Percentiles rank a stretch among this genome's conserved stretches.
phyloP scores from a whole-genome alignment of 2,113 vertebrate species.

The Notarius quadriscutis region DNA sequence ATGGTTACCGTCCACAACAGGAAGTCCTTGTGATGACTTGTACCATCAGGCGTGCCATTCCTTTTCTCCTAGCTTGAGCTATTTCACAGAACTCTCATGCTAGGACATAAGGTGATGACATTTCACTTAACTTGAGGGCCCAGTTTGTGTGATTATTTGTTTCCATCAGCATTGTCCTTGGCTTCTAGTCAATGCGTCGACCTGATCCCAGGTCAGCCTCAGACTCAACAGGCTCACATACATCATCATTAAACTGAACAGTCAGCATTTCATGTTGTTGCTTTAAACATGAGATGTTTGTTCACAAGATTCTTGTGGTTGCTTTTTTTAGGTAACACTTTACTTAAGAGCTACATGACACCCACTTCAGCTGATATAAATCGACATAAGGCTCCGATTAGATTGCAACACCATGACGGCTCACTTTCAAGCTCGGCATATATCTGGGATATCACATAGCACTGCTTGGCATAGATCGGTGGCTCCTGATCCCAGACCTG shows the following conservation, averaged over 20 bases:
- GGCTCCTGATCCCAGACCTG: not conserved
- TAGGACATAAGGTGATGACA: slow-evolving; percentile 8
- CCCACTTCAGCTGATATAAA: not conserved
- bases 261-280: not conserved
- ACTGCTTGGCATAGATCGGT: not conserved
- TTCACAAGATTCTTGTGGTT: not conserved
- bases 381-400: too few relatives aligned
- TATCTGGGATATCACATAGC: not conserved
- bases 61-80: not conserved
- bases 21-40: slow-evolving; percentile 33
- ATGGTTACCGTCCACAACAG: slow-evolving; percentile 12
- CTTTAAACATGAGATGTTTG: not conserved
- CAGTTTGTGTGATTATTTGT: not conserved
- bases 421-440: not conserved
- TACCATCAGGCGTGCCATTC: slow-evolving; percentile 16
- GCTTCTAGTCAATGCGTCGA: not conserved
- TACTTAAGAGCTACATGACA: not conserved
- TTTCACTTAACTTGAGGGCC: not conserved
- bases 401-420: not conserved
- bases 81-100: slow-evolving; percentile 11
- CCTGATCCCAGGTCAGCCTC: not conserved
- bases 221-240: not conserved
- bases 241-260: not conserved
- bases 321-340: not conserved
- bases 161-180: not conserved